These are phyloP conservation scores for Temnothorax curvispinosus DNA, from an alignment of 1,140 invertebrate species.

Conservation along the genomic window DNA sequence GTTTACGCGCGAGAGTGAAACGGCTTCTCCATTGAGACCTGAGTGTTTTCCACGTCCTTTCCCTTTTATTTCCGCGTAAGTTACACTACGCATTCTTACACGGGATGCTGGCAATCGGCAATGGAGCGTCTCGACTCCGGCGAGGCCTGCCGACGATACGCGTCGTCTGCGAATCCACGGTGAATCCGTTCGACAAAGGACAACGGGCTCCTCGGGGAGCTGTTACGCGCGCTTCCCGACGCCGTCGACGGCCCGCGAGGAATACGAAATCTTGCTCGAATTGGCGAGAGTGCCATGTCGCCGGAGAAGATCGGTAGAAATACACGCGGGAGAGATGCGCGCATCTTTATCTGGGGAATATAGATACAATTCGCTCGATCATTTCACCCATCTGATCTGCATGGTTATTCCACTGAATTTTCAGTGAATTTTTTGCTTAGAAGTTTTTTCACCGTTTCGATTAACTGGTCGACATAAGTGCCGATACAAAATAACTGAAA, in stretches of 20 bases:
- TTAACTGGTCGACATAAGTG: neutral
- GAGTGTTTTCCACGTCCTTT: neutral
- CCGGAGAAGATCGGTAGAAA: conserved; percentile 88
- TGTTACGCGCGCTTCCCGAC: conserved; percentile 89
- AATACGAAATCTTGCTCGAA: conserved; percentile 88
- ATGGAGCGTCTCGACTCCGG: conserved; percentile 85
- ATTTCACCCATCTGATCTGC: conserved; percentile 83
- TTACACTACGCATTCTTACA: conserved; percentile 87
- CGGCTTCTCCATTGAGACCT: neutral
- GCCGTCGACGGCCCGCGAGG: conserved; percentile 88
- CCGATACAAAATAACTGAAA: neutral
- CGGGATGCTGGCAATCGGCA: conserved; percentile 86
- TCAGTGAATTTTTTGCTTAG: neutral
- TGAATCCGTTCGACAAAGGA: conserved; percentile 88
- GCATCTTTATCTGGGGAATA: conserved; percentile 87
- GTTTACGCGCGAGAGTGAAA: conserved; percentile 17
- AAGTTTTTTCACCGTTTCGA: neutral
- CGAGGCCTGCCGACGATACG: conserved; percentile 88
- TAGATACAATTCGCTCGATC: conserved; percentile 87
- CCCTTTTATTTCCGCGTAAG: neutral
- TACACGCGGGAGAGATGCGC: conserved; percentile 83
- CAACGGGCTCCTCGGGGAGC: conserved; percentile 89
- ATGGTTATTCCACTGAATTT: neutral
- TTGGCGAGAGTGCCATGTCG: conserved; percentile 89
- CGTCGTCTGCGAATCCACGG: conserved; percentile 90